Conservation (phyloP, 2,797 vertebrate genomes). For the Apogon hyalosoma region DNA sequence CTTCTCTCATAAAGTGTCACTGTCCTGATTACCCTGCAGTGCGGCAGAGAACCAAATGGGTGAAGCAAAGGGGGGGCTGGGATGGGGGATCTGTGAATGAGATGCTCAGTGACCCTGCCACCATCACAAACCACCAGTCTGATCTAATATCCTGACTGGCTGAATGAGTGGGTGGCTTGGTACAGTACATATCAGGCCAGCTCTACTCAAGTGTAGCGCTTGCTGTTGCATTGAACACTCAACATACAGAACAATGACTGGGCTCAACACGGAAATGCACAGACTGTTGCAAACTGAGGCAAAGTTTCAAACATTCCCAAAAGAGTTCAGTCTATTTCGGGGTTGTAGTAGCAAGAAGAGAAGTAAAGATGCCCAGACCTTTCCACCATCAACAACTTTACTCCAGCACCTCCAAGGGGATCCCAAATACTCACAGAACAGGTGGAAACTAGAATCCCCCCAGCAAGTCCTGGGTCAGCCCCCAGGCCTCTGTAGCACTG, state of each 20-base stretch:
- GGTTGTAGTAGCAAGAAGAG: no score
- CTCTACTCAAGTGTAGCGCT: slow-evolving; percentile 51
- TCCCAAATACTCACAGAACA: no score
- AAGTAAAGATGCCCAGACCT: no score
- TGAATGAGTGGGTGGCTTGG: slow-evolving; percentile 68
- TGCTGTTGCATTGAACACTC: slow-evolving; percentile 48
- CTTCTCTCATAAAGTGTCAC: slow-evolving; percentile 80
- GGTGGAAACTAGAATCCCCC: no score
- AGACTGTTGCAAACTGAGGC: slow-evolving; percentile 12
- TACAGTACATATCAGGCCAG: slow-evolving; percentile 64
- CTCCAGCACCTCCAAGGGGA: no score
- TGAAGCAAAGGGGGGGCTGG: slow-evolving; percentile 56
- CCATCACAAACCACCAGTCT: slow-evolving; percentile 82
- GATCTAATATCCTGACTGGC: slow-evolving; percentile 82
- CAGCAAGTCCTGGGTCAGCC: no score
- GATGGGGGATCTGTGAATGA: slow-evolving; percentile 61
- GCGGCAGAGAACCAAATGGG: slow-evolving; percentile 73
- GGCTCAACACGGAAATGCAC: slow-evolving; percentile 25
- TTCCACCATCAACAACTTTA: no score
- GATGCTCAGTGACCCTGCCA: slow-evolving; percentile 86
- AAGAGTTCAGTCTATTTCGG: no score
- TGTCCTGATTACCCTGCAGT: slow-evolving; percentile 84
- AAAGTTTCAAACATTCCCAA: no score
- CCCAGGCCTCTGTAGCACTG: no score
- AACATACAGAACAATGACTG: slow-evolving; percentile 25